A percentile compares a stretch with the other conserved stretches of the same genome.
Evolutionary conservation across 2,113 vertebrate species (phyloP).

Genomic region (Bubo bubo): DNA sequence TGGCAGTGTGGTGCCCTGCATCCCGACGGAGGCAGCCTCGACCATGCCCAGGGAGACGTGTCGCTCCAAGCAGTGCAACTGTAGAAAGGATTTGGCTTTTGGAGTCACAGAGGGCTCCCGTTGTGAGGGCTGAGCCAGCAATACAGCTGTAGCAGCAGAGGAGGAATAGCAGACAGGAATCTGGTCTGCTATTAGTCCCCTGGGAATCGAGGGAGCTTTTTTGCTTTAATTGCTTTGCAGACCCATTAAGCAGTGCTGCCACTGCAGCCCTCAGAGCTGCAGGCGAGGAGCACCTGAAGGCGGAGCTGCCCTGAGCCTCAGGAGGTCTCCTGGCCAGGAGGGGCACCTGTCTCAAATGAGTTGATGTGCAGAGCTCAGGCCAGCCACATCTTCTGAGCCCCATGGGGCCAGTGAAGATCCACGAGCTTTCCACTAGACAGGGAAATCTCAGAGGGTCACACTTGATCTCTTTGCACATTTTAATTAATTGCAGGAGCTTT

Average conservation of each 20-base stretch:
- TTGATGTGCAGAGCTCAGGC: not conserved
- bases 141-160: not conserved
- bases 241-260: not conserved
- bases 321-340: not conserved
- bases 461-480: not conserved
- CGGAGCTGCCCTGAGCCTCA: not conserved
- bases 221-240: slow-evolving; percentile 14
- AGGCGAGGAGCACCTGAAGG: not conserved
- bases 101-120: not conserved
- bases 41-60: not conserved
- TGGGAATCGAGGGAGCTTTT: not conserved
- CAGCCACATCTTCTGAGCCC: not conserved
- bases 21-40: fast-evolving
- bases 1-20: not conserved
- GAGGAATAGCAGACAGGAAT: slow-evolving; percentile 1
- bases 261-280: not conserved
- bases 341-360: not conserved
- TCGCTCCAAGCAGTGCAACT: not conserved
- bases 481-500: not conserved
- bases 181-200: not conserved
- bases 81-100: not conserved
- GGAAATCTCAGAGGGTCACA: not conserved
- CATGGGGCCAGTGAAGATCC: not conserved
- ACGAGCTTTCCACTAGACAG: not conserved
- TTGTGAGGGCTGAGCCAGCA: not conserved